These are phyloP conservation scores for Rhinoptilus africanus DNA, from an alignment of 2,113 vertebrate genomes.

Conservation along the genomic window DNA sequence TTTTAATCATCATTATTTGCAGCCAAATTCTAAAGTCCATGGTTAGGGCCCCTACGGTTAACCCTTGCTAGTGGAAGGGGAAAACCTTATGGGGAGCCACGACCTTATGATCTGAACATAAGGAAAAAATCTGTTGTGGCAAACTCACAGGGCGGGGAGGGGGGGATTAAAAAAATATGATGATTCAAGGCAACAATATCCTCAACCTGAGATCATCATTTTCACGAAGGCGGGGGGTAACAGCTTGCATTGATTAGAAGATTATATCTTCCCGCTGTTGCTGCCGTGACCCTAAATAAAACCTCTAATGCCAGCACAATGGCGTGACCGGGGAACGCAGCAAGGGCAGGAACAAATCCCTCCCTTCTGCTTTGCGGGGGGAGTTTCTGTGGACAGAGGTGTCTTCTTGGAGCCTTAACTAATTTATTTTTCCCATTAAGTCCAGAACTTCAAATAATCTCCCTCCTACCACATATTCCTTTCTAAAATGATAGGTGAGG, in stretches of 20 bases:
- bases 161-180: not conserved
- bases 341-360: not conserved
- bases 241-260: not conserved
- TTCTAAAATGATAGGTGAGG: not conserved
- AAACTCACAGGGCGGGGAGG: not conserved
- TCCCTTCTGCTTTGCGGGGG: not conserved
- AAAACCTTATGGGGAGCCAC: not conserved
- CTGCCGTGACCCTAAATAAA: slow-evolving; percentile 14
- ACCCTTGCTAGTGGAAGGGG: not conserved
- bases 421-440: not conserved
- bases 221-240: not conserved
- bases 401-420: not conserved
- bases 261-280: not conserved
- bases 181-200: not conserved
- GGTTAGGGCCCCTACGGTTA: not conserved
- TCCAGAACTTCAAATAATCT: not conserved
- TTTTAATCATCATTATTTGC: not conserved
- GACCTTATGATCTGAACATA: not conserved
- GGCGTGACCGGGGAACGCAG: rapidly evolving
- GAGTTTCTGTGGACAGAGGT: not conserved
- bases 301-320: not conserved
- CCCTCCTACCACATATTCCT: not conserved
- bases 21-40: slow-evolving; percentile 33
- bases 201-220: not conserved
- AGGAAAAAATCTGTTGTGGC: not conserved